Evolutionary conservation across 2,888 invertebrate genomes (phyloP).

Genomic region (Ectobius pallidus): DNA sequence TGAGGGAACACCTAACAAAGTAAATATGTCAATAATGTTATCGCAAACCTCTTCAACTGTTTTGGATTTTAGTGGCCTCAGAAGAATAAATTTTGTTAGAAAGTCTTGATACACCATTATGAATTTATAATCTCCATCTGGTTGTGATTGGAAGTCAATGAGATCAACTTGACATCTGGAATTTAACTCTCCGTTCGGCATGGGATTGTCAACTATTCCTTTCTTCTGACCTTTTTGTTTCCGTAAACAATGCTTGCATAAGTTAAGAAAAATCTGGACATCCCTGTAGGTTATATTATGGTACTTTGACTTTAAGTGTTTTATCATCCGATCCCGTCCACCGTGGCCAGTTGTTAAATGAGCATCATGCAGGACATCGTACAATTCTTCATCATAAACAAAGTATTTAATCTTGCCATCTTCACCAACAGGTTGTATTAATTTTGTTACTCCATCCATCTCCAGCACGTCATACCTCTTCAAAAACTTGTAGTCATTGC

Average conservation of each 20-base stretch:
- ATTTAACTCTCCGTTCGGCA: constrained; percentile 36
- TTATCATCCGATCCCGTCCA: constrained; percentile 47
- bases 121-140: constrained; percentile 51
- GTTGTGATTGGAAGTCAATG: constrained; percentile 51
- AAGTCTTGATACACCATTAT: constrained; percentile 53
- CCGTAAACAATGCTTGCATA: constrained; percentile 46
- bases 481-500: no score
- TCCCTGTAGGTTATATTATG: constrained; percentile 46
- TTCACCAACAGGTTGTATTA: constrained; percentile 17
- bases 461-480: neutral
- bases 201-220: constrained; percentile 48
- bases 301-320: constrained; percentile 46
- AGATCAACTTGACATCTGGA: constrained; percentile 51
- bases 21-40: constrained; percentile 44
- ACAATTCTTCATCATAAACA: constrained; percentile 44
- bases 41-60: constrained; percentile 51
- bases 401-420: constrained; percentile 35
- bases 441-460: neutral
- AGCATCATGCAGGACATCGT: constrained; percentile 46
- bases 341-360: constrained; percentile 49
- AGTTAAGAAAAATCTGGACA: constrained; percentile 25
- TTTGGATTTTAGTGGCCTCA: constrained; percentile 51
- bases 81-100: constrained; percentile 52
- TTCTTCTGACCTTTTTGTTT: constrained; percentile 45
- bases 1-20: constrained; percentile 48